These are phyloP conservation scores for Acromyrmex heyeri DNA, from an alignment of 1,140 invertebrate species.

Conservation along the genomic window DNA sequence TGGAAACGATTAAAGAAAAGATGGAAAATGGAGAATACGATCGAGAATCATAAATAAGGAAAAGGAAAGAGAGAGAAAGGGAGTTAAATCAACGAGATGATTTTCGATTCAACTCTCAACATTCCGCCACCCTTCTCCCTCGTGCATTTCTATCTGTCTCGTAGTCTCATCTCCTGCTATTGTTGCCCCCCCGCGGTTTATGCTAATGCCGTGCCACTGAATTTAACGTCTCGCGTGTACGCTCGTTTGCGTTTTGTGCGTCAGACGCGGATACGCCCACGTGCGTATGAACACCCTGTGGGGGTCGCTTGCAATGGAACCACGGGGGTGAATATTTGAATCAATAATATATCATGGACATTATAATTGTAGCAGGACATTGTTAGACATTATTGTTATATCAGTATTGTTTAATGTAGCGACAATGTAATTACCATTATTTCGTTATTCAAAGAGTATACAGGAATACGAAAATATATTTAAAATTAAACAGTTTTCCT, in stretches of 20 bases:
- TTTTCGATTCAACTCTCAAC: conserved; percentile 72
- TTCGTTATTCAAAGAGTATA: background rate
- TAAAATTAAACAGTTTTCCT: too few species aligned
- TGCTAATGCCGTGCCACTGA: conserved; percentile 75
- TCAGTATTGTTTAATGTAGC: conserved; percentile 11
- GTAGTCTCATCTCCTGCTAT: conserved; percentile 57
- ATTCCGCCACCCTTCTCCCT: conserved; percentile 35
- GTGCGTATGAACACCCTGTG: conserved; percentile 62
- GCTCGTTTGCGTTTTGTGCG: conserved; percentile 57
- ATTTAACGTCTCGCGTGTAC: conserved; percentile 77
- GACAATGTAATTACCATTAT: background rate
- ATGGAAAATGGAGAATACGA: background rate
- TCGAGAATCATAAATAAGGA: background rate
- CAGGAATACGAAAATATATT: background rate
- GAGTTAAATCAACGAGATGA: conserved; percentile 78
- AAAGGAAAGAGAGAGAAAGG: background rate
- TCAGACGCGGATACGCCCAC: conserved; percentile 40
- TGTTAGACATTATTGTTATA: conserved; percentile 42
- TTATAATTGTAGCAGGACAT: conserved; percentile 31
- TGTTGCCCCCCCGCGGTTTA: conserved; percentile 70
- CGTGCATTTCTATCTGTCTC: conserved; percentile 48
- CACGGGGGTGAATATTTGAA: conserved; percentile 43
- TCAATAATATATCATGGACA: conserved; percentile 39
- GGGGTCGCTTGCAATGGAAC: conserved; percentile 38
- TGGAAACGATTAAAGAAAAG: background rate